phyloP scores from a whole-genome alignment of 2,888 invertebrate genomes.

The Idaea straminata region DNA sequence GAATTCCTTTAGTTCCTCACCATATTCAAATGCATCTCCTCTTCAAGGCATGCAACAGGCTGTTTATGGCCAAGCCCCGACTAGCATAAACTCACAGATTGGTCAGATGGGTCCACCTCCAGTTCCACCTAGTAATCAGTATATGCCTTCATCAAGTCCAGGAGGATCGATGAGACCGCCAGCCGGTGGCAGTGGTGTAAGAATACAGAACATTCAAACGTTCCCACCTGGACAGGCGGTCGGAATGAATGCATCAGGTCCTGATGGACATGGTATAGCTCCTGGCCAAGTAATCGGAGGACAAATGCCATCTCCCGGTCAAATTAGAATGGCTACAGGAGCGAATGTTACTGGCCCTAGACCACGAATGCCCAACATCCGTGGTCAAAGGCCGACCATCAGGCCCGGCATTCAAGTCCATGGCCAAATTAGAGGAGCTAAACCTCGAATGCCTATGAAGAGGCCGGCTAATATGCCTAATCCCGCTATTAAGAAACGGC shows the following conservation, averaged over 20 bases:
- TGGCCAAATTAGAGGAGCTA: slow-evolving; percentile 59
- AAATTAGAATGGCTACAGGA: slow-evolving; percentile 63
- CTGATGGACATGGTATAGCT: slow-evolving; percentile 20
- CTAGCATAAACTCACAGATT: slow-evolving; percentile 39
- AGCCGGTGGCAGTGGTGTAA: slow-evolving; percentile 42
- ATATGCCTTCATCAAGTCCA: slow-evolving; percentile 56
- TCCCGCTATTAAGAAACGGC: slow-evolving; percentile 69
- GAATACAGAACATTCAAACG: slow-evolving; percentile 71
- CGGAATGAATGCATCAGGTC: slow-evolving; percentile 42
- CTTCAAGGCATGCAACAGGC: slow-evolving; percentile 73
- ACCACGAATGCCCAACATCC: slow-evolving; percentile 57
- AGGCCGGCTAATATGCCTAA: slow-evolving; percentile 51
- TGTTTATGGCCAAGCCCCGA: slow-evolving; percentile 58
- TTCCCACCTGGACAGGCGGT: slow-evolving; percentile 58
- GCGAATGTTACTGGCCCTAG: slow-evolving; percentile 53
- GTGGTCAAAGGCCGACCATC: slow-evolving; percentile 58
- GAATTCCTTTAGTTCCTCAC: slow-evolving; percentile 49
- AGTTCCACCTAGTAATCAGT: slow-evolving; percentile 47
- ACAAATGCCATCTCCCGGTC: slow-evolving; percentile 60
- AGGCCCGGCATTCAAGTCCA: slow-evolving; percentile 69
- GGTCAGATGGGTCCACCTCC: slow-evolving; percentile 50
- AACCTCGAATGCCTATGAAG: slow-evolving; percentile 67
- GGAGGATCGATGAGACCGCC: slow-evolving; percentile 58
- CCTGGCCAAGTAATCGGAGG: slow-evolving; percentile 28
- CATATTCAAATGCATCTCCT: slow-evolving; percentile 59